Conservation (phyloP, 2,113 vertebrate species). For the Mustela lutreola region DNA sequence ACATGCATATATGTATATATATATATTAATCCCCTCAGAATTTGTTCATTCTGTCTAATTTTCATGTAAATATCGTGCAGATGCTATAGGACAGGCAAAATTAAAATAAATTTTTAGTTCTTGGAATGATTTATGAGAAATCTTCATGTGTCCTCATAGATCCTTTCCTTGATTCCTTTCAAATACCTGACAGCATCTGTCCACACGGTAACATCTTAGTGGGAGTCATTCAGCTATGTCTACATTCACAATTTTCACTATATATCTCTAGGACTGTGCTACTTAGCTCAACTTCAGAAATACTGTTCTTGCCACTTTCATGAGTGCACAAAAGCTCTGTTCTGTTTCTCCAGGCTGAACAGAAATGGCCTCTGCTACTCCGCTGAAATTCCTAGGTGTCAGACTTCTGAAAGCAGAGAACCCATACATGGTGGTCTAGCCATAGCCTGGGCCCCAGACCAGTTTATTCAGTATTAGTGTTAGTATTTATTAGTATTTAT, state of each 20-base stretch:
- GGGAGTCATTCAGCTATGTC: neutral
- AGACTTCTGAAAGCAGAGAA: neutral
- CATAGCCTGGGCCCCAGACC: fast-evolving
- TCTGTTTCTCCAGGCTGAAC: neutral
- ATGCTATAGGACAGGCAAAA: neutral
- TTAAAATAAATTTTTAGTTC: neutral
- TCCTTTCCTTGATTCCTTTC: neutral
- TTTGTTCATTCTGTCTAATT: neutral
- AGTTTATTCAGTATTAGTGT: neutral
- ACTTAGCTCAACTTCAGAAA: neutral
- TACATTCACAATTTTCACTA: neutral
- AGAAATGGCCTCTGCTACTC: neutral
- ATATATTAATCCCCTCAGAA: neutral
- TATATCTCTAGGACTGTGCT: neutral
- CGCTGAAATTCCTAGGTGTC: neutral
- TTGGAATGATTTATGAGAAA: neutral
- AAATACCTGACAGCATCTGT: neutral
- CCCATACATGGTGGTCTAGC: fast-evolving
- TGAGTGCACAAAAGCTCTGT: neutral
- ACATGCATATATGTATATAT: neutral
- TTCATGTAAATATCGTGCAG: neutral
- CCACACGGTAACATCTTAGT: too few relatives aligned
- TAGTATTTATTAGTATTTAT: neutral
- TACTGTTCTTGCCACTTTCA: neutral
- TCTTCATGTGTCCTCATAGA: neutral